phyloP scores from a whole-genome alignment of 2,888 invertebrate species.

The Eupelmus urozonus region DNA sequence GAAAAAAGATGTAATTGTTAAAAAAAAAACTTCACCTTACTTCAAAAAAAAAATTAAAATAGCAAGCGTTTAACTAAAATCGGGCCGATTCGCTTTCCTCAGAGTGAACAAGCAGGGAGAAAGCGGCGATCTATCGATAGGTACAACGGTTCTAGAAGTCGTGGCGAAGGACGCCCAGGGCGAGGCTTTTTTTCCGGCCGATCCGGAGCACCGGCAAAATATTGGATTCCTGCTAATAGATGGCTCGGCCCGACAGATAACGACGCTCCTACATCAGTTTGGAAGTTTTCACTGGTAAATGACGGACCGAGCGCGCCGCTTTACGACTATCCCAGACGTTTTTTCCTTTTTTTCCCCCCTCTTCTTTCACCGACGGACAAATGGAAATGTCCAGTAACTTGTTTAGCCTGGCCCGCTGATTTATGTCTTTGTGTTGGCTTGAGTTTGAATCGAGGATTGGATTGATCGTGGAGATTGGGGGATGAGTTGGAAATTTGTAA shows the following conservation, averaged over 20 bases:
- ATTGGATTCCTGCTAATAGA: conserved; percentile 79
- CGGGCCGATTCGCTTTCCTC: conserved; percentile 53
- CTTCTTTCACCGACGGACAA: neutral
- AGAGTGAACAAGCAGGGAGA: conserved; percentile 70
- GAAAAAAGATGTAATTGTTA: too few species aligned
- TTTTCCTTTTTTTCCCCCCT: neutral
- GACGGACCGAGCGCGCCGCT: neutral
- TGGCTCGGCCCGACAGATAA: conserved; percentile 66
- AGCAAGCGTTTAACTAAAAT: neutral
- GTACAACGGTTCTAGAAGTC: conserved; percentile 71
- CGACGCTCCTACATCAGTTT: conserved; percentile 71
- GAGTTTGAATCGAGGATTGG: too few species aligned
- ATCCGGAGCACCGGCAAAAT: conserved; percentile 74
- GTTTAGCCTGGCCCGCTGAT: neutral
- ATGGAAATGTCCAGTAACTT: too few species aligned
- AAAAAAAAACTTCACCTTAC: too few species aligned
- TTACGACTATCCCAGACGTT: neutral
- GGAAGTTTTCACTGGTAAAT: conserved; percentile 57
- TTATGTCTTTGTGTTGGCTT: neutral
- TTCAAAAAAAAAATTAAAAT: neutral
- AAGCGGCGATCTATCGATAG: conserved; percentile 66
- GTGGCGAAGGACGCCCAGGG: conserved; percentile 67
- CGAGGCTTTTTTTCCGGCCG: conserved; percentile 70
- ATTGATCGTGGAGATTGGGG: too few species aligned
- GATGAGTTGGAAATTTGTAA: too few species aligned